A percentile compares a stretch with the other conserved stretches of the same genome.
phyloP scores from a whole-genome alignment of 2,888 invertebrate genomes.

The Tetragonisca angustula region DNA sequence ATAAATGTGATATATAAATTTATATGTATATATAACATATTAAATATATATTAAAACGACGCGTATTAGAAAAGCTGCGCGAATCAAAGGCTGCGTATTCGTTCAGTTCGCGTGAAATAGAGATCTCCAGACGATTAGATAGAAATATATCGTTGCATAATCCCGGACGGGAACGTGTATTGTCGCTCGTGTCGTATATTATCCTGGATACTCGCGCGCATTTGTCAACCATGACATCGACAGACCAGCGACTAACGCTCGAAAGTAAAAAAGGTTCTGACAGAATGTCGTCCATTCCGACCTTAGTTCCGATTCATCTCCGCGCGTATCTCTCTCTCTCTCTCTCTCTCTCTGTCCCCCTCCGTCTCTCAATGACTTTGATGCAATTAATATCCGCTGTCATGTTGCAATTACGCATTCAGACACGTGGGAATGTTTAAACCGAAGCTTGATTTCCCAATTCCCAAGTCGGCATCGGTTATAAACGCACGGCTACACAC shows the following conservation, averaged over 20 bases:
- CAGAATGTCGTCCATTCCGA: constrained; percentile 31
- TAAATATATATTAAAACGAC: no score
- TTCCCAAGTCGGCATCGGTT: constrained; percentile 37
- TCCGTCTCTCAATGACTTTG: constrained; percentile 6
- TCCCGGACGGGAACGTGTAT: constrained; percentile 19
- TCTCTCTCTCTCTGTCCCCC: no score
- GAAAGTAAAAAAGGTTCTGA: constrained; percentile 22
- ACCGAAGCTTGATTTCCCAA: constrained; percentile 54
- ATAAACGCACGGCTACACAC: not conserved
- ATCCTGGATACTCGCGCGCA: constrained; percentile 43
- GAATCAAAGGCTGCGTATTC: no score
- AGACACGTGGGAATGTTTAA: constrained; percentile 41
- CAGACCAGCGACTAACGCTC: constrained; percentile 35
- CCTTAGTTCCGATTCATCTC: constrained; percentile 23
- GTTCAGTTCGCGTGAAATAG: no score
- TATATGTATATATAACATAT: no score
- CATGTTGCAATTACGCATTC: constrained; percentile 65
- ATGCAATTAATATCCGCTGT: constrained; percentile 62
- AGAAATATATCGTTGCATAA: constrained; percentile 46
- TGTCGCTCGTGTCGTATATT: constrained; percentile 38
- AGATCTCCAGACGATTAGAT: constrained; percentile 30
- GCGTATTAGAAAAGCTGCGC: no score
- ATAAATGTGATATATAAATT: no score
- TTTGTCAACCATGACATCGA: constrained; percentile 62
- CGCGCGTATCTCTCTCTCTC: no score